A percentile compares a stretch with the other conserved stretches of the same genome.
phyloP scores from a whole-genome alignment of 30 jellyfish, hydroid and myxozoan species.

The Chrysaora quinquecirrha region DNA sequence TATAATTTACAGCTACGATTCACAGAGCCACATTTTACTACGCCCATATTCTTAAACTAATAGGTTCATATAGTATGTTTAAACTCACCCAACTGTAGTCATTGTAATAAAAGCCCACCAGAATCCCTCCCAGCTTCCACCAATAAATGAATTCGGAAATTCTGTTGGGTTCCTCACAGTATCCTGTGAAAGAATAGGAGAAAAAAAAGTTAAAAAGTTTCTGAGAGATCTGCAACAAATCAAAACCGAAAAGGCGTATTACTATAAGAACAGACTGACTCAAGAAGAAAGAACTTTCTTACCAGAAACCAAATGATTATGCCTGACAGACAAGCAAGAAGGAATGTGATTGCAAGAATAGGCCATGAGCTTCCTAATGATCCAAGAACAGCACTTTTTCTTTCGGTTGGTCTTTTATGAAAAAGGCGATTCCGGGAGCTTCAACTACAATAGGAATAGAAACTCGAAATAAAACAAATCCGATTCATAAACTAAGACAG shows the following conservation, averaged over 20 bases:
- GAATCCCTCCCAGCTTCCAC: conserved; percentile 97
- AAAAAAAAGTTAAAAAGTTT: not conserved
- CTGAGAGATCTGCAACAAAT: too few species aligned
- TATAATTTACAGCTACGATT: too few species aligned
- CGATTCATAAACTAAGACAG: too few species aligned
- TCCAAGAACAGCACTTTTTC: conserved; percentile 75
- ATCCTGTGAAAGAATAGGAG: conserved; percentile 62
- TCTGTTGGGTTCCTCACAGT: conserved; percentile 90
- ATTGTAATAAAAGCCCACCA: conserved; percentile 99
- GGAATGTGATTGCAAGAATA: conserved; percentile 85
- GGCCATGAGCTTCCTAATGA: conserved; percentile 98
- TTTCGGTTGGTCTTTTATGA: conserved; percentile 70
- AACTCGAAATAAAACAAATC: not conserved
- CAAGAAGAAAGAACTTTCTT: too few species aligned
- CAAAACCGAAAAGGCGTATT: too few species aligned
- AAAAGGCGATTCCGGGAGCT: conserved; percentile 97
- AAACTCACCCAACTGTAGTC: conserved; percentile 97
- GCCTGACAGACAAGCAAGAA: conserved; percentile 93
- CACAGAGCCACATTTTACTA: too few species aligned
- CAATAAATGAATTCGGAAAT: conserved; percentile 93
- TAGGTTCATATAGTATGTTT: too few species aligned
- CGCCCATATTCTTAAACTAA: too few species aligned
- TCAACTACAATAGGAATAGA: conserved; percentile 60
- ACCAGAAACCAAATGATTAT: conserved; percentile 94
- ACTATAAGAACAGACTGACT: too few species aligned